Conservation (phyloP, 2,888 invertebrate species). For the Teleiodes luculella region DNA sequence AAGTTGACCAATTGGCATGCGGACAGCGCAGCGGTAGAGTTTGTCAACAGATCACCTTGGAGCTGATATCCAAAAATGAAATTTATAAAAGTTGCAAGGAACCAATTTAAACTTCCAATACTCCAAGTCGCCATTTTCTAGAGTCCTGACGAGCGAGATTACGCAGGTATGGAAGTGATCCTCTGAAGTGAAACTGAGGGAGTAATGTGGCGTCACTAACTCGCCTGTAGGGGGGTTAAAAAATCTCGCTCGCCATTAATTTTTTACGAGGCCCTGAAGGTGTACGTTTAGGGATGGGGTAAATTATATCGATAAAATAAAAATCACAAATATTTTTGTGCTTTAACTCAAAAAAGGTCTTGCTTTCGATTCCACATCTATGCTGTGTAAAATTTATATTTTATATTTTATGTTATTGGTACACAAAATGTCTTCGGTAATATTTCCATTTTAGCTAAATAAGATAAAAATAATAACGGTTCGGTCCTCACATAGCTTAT, state of each 20-base stretch:
- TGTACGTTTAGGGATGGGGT: conserved; percentile 46
- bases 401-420: too few relatives aligned
- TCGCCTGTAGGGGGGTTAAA: conserved; percentile 42
- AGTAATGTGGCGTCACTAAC: conserved; percentile 78
- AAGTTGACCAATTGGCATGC: too few relatives aligned
- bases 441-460: too few relatives aligned
- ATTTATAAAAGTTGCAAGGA: neutral
- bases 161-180: neutral
- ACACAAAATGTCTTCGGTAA: too few relatives aligned
- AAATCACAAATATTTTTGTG: neutral
- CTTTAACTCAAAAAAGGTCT: too few relatives aligned
- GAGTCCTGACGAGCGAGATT: neutral
- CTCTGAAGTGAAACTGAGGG: conserved; percentile 27
- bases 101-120: neutral
- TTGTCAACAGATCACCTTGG: neutral
- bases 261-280: conserved; percentile 69
- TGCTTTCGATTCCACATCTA: too few relatives aligned
- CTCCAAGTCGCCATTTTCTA: neutral
- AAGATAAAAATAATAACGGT: too few relatives aligned
- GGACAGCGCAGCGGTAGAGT: too few relatives aligned
- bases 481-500: too few relatives aligned
- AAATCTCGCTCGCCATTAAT: conserved; percentile 72
- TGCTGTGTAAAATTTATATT: too few relatives aligned
- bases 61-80: neutral
- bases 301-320: conserved; percentile 24